Conservation (phyloP, 2,113 vertebrate species). For the Pandion haliaetus region DNA sequence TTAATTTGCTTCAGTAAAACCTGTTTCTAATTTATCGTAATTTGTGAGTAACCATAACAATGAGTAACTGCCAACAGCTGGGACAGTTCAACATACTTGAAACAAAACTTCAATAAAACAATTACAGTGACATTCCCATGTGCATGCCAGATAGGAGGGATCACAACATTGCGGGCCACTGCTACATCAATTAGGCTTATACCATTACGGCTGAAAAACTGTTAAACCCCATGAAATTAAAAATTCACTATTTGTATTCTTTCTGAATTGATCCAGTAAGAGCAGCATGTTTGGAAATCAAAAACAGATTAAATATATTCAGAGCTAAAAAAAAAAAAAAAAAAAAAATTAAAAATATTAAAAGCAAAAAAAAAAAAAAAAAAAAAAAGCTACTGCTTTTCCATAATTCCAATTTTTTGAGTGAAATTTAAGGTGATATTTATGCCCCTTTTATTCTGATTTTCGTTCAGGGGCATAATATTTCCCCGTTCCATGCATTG, state of each 20-base stretch:
- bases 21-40: slow-evolving; percentile 14
- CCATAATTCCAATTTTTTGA: not conserved
- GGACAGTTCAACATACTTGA: not conserved
- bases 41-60: slow-evolving; percentile 27
- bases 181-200: not conserved
- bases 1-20: not conserved
- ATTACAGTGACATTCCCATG: not conserved
- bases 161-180: not conserved
- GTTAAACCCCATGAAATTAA: not conserved
- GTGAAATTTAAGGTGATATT: not conserved
- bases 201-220: not conserved
- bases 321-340: not conserved
- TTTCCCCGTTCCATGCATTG: not conserved
- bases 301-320: not conserved
- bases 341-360: not conserved
- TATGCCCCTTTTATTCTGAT: not conserved
- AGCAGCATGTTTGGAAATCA: not conserved
- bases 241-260: not conserved
- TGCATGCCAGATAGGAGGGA: not conserved
- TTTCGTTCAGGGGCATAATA: not conserved
- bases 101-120: not conserved
- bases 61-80: slow-evolving; percentile 22
- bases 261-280: not conserved
- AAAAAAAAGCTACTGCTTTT: not conserved
- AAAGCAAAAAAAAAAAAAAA: not conserved